Base-by-base conservation (phyloP, 2,888 invertebrate species). In the Noctua comes region DNA sequence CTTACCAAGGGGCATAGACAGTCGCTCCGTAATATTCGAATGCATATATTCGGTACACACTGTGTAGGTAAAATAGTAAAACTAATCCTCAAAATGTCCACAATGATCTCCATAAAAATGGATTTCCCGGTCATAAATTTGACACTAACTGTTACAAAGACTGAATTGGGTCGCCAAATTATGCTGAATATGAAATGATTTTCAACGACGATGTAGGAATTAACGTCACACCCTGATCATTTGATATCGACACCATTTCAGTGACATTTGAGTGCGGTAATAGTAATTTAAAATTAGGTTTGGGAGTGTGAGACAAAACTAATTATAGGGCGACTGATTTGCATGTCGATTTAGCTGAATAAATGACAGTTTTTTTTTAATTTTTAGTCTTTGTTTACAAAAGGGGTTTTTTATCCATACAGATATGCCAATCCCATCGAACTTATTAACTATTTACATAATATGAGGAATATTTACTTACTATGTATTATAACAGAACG, bases 221-320 rank as follows among this genome's bases (percentile, higher is more conserved):
- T 16, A 66, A 77, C 69, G 89, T 88, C 89, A 80, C 16, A 88
- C 88, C 88, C 80, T 21, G 75, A 82, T 88, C 88, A 87, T 80
- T 75, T 75, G 65, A 46, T 74, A 80, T 82, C 68, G 77, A 59
- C 70, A 16, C 77, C 21, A 73, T 77, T 76, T 64, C 57, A 69
- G n/a, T 76, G 79, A 87, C 82, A 75, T 71, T 57, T 27, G n/a
- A 59, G 10, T 24, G 21, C 18, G 18, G 2, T 36, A 43, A 75
- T 36, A 57, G 13, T 64, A 11, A 64, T 40, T 71, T 18, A 40
- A 65, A 62, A 24, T 68, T 74, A 43, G 31, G 31, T 36, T 64
- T 64, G 64, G 64, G 36, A 62, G 59, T 16, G 59, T 10, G 31
- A 62, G 21, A 31, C 31, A 62, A 21, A 62, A 62, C 31, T 57